Evolutionary conservation across 2,888 invertebrate species (phyloP).

Genomic region (Drosophila paracracens): DNA sequence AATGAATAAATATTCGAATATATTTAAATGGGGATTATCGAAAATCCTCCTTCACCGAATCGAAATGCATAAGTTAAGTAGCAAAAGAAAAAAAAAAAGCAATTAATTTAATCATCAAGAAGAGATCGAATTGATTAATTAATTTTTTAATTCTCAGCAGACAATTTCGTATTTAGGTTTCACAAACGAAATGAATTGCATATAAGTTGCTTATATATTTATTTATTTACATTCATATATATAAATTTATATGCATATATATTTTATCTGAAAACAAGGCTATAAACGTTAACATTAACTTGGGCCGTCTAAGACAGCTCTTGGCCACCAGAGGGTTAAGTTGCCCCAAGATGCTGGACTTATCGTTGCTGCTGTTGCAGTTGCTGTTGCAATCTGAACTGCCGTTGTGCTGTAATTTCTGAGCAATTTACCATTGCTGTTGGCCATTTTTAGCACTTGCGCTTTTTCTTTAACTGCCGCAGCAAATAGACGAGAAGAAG

Average conservation of each 20-base stretch:
- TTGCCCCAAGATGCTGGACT: conserved; percentile 32
- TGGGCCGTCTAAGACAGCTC: background rate
- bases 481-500: conserved; percentile 59
- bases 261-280: background rate
- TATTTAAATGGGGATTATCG: background rate
- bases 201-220: background rate
- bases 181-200: no score
- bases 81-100: accelerated
- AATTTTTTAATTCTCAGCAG: background rate
- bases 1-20: background rate
- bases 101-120: background rate
- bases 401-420: conserved; percentile 70
- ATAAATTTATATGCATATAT: background rate
- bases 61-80: background rate
- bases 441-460: conserved; percentile 65
- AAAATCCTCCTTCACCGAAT: background rate
- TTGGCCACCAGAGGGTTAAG: conserved; percentile 2
- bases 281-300: background rate
- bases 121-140: background rate
- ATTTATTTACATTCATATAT: background rate
- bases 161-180: no score
- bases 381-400: conserved; percentile 59
- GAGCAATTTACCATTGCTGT: conserved; percentile 42
- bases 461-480: conserved; percentile 58
- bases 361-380: conserved; percentile 12